Conservation (phyloP, 2,888 invertebrate species). For the Acleris holmiana region DNA sequence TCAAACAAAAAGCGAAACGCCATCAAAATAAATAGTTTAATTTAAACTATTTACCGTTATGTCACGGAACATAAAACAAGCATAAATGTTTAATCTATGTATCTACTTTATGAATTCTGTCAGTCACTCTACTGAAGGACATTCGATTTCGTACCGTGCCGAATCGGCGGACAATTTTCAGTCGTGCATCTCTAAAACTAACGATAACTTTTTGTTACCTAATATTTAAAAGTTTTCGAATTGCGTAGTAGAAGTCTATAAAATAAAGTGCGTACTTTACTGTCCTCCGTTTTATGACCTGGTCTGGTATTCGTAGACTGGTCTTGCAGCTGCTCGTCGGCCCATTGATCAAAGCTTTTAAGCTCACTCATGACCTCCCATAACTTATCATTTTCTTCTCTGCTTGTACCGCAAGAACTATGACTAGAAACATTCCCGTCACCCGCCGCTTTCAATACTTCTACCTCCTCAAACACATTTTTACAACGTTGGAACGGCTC, state of each 20-base stretch:
- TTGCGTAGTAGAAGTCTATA: conserved; percentile 9
- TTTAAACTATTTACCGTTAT: too few species aligned
- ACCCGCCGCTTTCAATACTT: conserved; percentile 54
- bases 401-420: conserved; percentile 48
- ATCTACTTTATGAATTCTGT: neutral
- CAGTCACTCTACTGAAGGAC: conserved; percentile 1
- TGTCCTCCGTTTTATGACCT: conserved; percentile 73
- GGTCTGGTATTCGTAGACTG: conserved; percentile 58
- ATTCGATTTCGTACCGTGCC: conserved; percentile 9
- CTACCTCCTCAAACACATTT: conserved; percentile 53
- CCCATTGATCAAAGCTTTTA: conserved; percentile 73
- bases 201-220: neutral
- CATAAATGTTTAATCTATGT: too few species aligned
- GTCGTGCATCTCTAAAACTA: conserved; percentile 24
- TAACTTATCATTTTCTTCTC: conserved; percentile 61
- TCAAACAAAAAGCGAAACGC: too few species aligned
- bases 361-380: conserved; percentile 76
- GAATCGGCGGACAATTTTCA: conserved; percentile 12
- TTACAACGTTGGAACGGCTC: neutral
- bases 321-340: conserved; percentile 68
- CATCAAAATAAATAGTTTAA: too few species aligned
- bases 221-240: neutral
- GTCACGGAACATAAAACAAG: too few species aligned
- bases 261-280: conserved; percentile 57
- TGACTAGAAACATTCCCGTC: conserved; percentile 59